Conservation (phyloP, 2,113 vertebrate genomes). For the Chamaea fasciata region DNA sequence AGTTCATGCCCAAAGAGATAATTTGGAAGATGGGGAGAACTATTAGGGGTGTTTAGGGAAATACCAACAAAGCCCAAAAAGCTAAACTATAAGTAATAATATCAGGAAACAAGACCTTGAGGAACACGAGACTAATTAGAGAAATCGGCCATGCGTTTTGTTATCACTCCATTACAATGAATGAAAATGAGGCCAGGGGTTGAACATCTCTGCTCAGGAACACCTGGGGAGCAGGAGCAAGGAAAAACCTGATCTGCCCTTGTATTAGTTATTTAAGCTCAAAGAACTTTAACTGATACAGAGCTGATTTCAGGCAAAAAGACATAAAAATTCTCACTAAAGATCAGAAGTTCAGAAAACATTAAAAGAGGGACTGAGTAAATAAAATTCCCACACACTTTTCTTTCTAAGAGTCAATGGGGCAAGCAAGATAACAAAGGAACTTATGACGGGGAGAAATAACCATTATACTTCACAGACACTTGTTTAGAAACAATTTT, state of each 20-base stretch:
- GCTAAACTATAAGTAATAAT: background rate
- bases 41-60: constrained; percentile 9
- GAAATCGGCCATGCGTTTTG: constrained; percentile 50
- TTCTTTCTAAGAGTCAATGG: background rate
- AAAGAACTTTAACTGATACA: constrained; percentile 24
- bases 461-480: background rate
- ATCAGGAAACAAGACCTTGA: constrained; percentile 31
- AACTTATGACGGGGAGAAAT: background rate
- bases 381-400: background rate
- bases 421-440: background rate
- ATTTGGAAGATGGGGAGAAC: constrained; percentile 14
- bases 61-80: constrained; percentile 12
- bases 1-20: constrained; percentile 56
- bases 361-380: background rate
- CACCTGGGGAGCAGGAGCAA: constrained; percentile 4
- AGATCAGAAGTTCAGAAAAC: background rate
- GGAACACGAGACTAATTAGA: constrained; percentile 63
- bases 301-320: constrained; percentile 2
- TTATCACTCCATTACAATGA: constrained; percentile 51
- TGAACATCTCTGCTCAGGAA: constrained; percentile 22
- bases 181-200: constrained; percentile 47
- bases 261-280: constrained; percentile 34
- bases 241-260: constrained; percentile 42
- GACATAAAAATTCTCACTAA: background rate
- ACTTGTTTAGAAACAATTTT: constrained; percentile 14